Base-by-base conservation (phyloP, 2,113 vertebrate species). In the Chauna torquata region DNA sequence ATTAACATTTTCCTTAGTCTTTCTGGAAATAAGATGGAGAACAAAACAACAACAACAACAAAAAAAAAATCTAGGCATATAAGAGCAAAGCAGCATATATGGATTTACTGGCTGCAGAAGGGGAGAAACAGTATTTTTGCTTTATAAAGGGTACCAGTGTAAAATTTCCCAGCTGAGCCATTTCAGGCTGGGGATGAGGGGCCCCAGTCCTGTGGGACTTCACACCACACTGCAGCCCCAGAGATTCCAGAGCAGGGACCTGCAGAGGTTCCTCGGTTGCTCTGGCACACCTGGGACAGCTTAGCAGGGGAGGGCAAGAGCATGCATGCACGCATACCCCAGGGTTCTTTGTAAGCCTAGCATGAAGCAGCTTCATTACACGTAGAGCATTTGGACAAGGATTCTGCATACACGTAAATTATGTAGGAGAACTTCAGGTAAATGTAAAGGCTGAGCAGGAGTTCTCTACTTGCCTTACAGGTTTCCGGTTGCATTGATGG, bases 401-500 rank as follows among this genome's bases (percentile, higher is more conserved):
- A 62, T 62, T 62, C 36, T 17, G 24, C 15, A 62, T 62, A 40
- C 16, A 11, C 27, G 24, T 17, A 62, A 62, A 62, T 40, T 22
- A 20, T 4, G 8, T 11, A 49, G 65, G 66, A 84, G 20, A 8
- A 50, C 14, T 58, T 79, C 11, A 71, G 27, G 32, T 32, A 68
- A 87, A 76, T 2, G 1, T 36, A 8, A 0, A 79, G 40, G 20
- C 34, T 65, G 49, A 11, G 40, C 69, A 36, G 11, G 6, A 66
- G 15, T 32, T 69, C 68, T 76, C 70, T 32, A 19, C 11, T 27
- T 58, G 12, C 7, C 32, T 59, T 50, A 15, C 5, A 28, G 6
- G 2, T 50, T 40, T 59, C 27, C 6, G 13, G 8, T 15, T 59
- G 15, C 28, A 25, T 38, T 0, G 0, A 1, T n/a, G 25, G 3